A percentile compares a stretch with the other conserved stretches of the same genome.
These are phyloP conservation scores for Eueremaeus valkanovi DNA, from an alignment of 2,888 invertebrate species.

Conservation along the genomic window DNA sequence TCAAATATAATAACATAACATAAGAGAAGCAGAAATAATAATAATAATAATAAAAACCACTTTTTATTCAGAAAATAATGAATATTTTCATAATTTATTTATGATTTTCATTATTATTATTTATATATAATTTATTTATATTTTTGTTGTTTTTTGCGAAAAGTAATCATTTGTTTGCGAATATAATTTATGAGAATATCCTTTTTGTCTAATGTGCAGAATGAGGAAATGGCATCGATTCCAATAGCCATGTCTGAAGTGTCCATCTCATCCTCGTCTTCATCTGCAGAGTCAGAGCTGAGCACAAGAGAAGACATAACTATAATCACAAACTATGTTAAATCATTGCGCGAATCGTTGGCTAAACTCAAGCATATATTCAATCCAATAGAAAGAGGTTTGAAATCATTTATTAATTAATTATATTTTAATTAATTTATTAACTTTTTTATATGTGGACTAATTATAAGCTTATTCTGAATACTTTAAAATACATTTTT, in stretches of 20 bases:
- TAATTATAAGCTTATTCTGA: not conserved
- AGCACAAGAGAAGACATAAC: slow-evolving; percentile 56
- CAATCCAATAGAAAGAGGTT: slow-evolving; percentile 51
- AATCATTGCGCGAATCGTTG: slow-evolving; percentile 56
- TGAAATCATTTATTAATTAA: not conserved
- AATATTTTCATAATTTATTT: too few species aligned
- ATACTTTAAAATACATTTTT: too few species aligned
- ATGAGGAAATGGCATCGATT: slow-evolving; percentile 31
- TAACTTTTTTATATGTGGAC: not conserved
- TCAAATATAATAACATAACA: too few species aligned
- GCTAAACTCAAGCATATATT: slow-evolving; percentile 54
- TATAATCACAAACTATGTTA: slow-evolving; percentile 55
- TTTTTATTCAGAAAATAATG: too few species aligned
- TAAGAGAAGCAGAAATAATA: too few species aligned
- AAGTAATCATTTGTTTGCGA: too few species aligned
- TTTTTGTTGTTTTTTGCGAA: too few species aligned
- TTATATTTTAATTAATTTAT: not conserved
- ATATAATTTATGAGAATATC: too few species aligned
- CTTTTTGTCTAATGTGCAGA: too few species aligned
- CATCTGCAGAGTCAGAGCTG: slow-evolving; percentile 40
- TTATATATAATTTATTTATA: too few species aligned
- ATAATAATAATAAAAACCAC: too few species aligned
- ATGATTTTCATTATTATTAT: too few species aligned
- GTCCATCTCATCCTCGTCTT: slow-evolving; percentile 21
- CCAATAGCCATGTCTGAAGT: slow-evolving; percentile 32